Evolutionary conservation across 2,888 invertebrate species (phyloP), one percentile per base, ranked within the genome.

Genomic region (Idaea straminata): DNA sequence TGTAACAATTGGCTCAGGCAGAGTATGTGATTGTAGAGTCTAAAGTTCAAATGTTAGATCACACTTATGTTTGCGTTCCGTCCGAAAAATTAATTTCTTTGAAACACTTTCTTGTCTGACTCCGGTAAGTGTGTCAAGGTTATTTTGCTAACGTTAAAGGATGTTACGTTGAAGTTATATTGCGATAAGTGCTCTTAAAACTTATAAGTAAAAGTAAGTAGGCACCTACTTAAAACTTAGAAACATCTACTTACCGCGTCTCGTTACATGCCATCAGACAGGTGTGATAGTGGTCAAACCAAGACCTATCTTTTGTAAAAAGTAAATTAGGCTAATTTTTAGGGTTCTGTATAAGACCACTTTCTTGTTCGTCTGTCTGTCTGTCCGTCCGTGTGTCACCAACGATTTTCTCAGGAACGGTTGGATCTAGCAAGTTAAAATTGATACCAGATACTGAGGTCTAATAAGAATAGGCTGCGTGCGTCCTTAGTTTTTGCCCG

Each of bases 101-200:
- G 60, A 57, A 47, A 62, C 57, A 35, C 62, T 65, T 62, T 60
- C 62, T 59, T 62, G 65, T 57, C 10, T 25, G 13, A 34, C n/a
- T 60, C n/a, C 57, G 35, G n/a, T 61, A 60, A 15, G 15, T 58
- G 7, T 35, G 36, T 35, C 63, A 61, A 68, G 59, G 61, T 63
- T 64, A 58, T 60, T 69, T 64, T 68, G 66, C 64, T 66, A 67
- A 47, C 47, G 47, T 47, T 47, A 59, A 16, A 47, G 47, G 47
- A 47, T 47, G 47, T 47, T 47, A 47, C 35, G 34, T 35, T n/a
- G 10, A n/a, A 61, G 35, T n/a, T n/a, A 34, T 47, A 0, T 47
- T 0, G 47, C 47, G 47, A 47, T 47, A 47, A 47, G 47, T 47
- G 47, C 47, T 47, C 47, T 47, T 47, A 13, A 47, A 47, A 47